Evolutionary conservation across 2,113 vertebrate species (phyloP), one percentile per base, ranked within the genome.

Genomic region (Xenus cinereus): DNA sequence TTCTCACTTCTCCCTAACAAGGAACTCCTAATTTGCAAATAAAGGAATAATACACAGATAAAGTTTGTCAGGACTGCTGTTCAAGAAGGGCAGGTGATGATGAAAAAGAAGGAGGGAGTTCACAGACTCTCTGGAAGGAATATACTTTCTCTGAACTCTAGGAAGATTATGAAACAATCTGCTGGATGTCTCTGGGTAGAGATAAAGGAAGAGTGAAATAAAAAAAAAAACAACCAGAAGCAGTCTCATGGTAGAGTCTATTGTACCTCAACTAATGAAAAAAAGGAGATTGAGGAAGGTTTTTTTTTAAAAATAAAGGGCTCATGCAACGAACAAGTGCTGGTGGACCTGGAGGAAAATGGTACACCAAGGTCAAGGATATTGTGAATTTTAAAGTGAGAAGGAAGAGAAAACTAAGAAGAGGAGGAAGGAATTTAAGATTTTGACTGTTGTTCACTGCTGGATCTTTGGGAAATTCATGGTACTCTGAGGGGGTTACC

Each of bases 101-200:
- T 56, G 72, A 78, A 67, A 83, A 85, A 87, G 82, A 14, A 89
- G 68, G 46, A 95, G 43, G 51, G 83, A 37, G 46, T 63, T 91
- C 0, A 22, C 37, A 46, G 60, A 68, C 64, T 87, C 23, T 84
- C 39, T 80, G 79, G 67, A 90, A 89, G 84, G 67, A 88, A 93
- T 68, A 75, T 66, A 68, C 43, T 89, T 82, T 76, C 35, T 82
- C 79, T 93, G 80, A 90, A 95, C 86, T 90, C 76, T 19, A 41
- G 83, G 46, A 96, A 93, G 72, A 81, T 86, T 90, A 92, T 89
- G 79, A 97, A 93, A 89, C 64, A 74, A 96, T 66, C 54, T 95
- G 46, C 68, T 90, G 90, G 64, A 86, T 93, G 76, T 93, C 94
- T 92, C 93, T 90, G 76, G 91, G 76, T 86, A 80, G 92, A 81